Conservation (phyloP, 2,888 invertebrate genomes). For the Limulus polyphemus region DNA sequence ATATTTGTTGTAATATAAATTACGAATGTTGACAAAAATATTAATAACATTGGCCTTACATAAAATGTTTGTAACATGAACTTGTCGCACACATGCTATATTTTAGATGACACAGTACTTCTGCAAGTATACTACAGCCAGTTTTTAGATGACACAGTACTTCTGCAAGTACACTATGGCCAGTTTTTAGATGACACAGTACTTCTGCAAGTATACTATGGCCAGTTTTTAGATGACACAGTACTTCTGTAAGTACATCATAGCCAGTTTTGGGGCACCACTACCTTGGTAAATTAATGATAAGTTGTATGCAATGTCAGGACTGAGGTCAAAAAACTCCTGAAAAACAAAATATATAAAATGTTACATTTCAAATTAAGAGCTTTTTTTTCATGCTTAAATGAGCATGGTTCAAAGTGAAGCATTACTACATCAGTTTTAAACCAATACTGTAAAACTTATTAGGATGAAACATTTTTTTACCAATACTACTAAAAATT, state of each 20-base stretch:
- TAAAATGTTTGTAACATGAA: too few species aligned
- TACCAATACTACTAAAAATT: too few species aligned
- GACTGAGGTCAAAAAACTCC: constrained; percentile 52
- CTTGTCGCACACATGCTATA: background rate
- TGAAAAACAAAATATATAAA: constrained; percentile 29
- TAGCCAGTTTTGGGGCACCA: constrained; percentile 60
- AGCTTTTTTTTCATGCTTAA: background rate
- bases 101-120: constrained; percentile 59
- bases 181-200: constrained; percentile 58
- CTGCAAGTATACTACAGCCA: constrained; percentile 63
- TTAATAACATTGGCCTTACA: too few species aligned
- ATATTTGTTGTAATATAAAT: too few species aligned
- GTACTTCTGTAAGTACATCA: constrained; percentile 62
- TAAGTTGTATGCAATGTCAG: constrained; percentile 78
- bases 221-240: constrained; percentile 62
- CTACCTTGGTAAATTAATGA: constrained; percentile 65
- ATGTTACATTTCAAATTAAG: background rate
- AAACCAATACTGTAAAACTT: background rate
- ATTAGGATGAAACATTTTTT: too few species aligned
- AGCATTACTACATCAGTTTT: background rate
- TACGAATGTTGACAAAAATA: too few species aligned
- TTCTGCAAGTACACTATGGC: constrained; percentile 64
- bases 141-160: constrained; percentile 58
- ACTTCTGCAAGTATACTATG: constrained; percentile 58
- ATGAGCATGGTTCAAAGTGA: background rate